Conservation (phyloP, 2,113 vertebrate genomes). For the Apodemus sylvaticus region DNA sequence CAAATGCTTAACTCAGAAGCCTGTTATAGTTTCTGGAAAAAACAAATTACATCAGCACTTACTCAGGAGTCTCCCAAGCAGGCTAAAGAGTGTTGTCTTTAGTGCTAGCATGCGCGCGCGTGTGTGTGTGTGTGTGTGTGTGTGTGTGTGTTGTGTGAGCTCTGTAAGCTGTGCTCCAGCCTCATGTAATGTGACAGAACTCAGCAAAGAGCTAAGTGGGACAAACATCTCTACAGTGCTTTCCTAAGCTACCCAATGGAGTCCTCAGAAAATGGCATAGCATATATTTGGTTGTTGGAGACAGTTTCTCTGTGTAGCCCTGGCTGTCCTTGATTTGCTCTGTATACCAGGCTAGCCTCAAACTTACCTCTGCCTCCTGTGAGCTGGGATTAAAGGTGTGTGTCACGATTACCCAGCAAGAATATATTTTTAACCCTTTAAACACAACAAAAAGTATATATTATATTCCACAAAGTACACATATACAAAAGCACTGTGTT, state of each 20-base stretch:
- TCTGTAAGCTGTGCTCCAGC: neutral
- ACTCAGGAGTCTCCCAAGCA: slow-evolving; percentile 55
- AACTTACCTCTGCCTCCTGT: neutral
- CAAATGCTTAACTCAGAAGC: slow-evolving; percentile 72
- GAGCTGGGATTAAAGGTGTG: neutral
- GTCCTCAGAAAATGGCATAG: slow-evolving; percentile 15
- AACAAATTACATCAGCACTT: slow-evolving; percentile 77
- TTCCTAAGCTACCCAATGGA: neutral
- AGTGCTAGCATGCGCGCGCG: neutral
- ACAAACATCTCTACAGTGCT: slow-evolving; percentile 23
- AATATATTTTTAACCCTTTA: neutral
- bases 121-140: neutral
- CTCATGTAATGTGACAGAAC: slow-evolving; percentile 13
- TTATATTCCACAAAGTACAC: neutral
- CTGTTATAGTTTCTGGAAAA: slow-evolving; percentile 48
- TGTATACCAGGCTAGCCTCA: too few species aligned
- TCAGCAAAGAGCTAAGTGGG: slow-evolving; percentile 59
- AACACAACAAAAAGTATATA: neutral
- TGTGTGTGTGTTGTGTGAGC: neutral
- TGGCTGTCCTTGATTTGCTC: too few species aligned
- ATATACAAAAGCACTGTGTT: neutral
- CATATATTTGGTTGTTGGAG: neutral
- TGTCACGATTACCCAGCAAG: neutral
- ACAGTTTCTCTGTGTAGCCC: neutral
- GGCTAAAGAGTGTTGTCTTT: slow-evolving; percentile 64